phyloP scores from a whole-genome alignment of 2,888 invertebrate genomes.

The Erynnis tages region DNA sequence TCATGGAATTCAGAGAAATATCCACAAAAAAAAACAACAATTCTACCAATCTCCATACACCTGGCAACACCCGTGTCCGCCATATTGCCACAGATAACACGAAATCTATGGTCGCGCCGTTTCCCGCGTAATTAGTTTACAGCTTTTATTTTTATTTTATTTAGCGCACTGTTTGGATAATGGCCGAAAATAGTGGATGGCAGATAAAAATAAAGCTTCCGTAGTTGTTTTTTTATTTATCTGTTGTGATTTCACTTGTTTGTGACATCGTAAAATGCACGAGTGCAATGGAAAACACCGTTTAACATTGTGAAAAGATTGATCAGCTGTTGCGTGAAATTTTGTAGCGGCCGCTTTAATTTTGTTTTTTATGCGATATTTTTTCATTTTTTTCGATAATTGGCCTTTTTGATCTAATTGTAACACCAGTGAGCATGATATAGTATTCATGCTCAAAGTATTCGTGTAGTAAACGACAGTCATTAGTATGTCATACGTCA shows the following conservation, averaged over 20 bases:
- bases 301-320: too few species aligned
- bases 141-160: constrained; percentile 24
- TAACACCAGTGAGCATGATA: too few species aligned
- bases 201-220: constrained; percentile 16
- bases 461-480: too few species aligned
- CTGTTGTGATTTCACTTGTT: constrained; percentile 9
- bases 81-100: constrained; percentile 24
- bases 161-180: constrained; percentile 21
- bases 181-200: constrained; percentile 21
- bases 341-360: too few species aligned
- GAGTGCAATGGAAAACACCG: not conserved
- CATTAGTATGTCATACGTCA: too few species aligned
- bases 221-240: constrained; percentile 14
- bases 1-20: too few species aligned
- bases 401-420: too few species aligned
- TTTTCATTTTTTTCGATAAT: too few species aligned
- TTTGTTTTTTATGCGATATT: too few species aligned
- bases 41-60: constrained; percentile 2
- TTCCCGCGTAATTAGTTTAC: constrained; percentile 22
- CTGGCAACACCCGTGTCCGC: constrained; percentile 12
- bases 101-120: constrained; percentile 21
- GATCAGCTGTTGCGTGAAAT: too few species aligned
- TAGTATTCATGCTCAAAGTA: too few species aligned
- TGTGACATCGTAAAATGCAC: constrained; percentile 4
- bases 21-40: not conserved